Evolutionary conservation across 2,888 invertebrate genomes (phyloP), one percentile per base, ranked within the genome.

Genomic region (Nomada goodeniana): DNA sequence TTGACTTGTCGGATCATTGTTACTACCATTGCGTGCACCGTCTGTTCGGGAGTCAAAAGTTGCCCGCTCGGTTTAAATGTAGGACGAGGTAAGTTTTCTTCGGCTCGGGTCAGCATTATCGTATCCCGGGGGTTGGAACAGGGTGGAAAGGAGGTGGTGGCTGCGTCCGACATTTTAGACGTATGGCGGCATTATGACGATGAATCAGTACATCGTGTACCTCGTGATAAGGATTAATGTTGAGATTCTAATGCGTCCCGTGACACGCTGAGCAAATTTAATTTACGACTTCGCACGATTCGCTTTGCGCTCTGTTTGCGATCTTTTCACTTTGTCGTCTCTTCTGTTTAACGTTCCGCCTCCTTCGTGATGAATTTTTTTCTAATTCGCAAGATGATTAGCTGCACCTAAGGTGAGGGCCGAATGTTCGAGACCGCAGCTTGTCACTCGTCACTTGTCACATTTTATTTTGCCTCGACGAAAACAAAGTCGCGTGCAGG

Each of bases 161-260:
- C 77, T 84, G 82, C 79, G 80, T 76, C 82, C 82, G 85, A 76
- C 82, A 75, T 53, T 85, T 55, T 67, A 82, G 82, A 87, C 86
- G 64, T 87, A 86, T 85, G 73, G 74, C 76, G 76, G 74, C 77
- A 86, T 86, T 85, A 85, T 82, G 77, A 80, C 87, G 87, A 87
- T 84, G 86, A 85, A 87, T 83, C 83, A 82, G 83, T 78, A 75
- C 78, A 83, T 68, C 75, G 73, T 82, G 78, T 74, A 78, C 60
- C 75, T 70, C 69, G 72, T 83, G 83, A 83, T 83, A 75, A 76
- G 83, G 83, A 83, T 83, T 83, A 83, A 83, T 83, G 83, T 61
- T 52, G 59, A 42, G 50, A 52, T 75, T 78, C 72, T 71, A 82
- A 73, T 65, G 68, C 53, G 60, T 44, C 52, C 50, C 75, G 61